Base-by-base conservation (phyloP, 2,113 vertebrate genomes). In the Pteruthius melanotis region DNA sequence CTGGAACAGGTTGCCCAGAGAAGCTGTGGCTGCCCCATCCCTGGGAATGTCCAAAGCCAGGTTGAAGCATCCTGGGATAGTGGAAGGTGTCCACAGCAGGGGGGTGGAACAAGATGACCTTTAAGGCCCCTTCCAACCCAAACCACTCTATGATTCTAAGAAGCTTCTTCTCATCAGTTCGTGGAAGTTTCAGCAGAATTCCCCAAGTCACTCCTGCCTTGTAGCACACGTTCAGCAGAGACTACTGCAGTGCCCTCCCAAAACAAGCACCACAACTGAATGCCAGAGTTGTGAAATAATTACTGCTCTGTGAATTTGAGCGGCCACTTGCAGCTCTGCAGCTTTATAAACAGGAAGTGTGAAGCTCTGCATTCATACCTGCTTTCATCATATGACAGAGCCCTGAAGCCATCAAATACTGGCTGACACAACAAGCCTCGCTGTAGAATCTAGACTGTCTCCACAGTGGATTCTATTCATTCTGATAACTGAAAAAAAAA, bases 281-380 rank as follows among this genome's bases (percentile, higher is more conserved):
- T 81, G 83, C 79, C 77, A 65, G 70, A 64, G 91, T 87, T 95
- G 89, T 95, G 96, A 97, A 96, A 95, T 95, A 96, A 97, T 97
- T 92, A 92, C 81, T 78, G 83, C 93, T 84, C 68, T 79, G 83
- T 87, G 90, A 57, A 78, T 95, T 81, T 68, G 60, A 95, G 88
- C 2, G 0, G 83, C 90, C 76, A 45, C 93, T 93, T 31, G 85
- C 69, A 94, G 82, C 84, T 93, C 89, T 40, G 42, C 84, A 70
- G 71, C 70, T 90, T 71, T 94, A 97, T 93, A 96, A 93, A 97
- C 94, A 96, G 95, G 95, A 97, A 96, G 95, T 37, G 52, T 83
- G 85, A 94, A 89, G 93, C 85, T 83, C 66, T 71, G 90, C 79
- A 78, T 96, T 94, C 94, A 83, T 94, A 96, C 96, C 95, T 93